phyloP scores from a whole-genome alignment of 2,113 vertebrate genomes.

The Aleadryas rufinucha region DNA sequence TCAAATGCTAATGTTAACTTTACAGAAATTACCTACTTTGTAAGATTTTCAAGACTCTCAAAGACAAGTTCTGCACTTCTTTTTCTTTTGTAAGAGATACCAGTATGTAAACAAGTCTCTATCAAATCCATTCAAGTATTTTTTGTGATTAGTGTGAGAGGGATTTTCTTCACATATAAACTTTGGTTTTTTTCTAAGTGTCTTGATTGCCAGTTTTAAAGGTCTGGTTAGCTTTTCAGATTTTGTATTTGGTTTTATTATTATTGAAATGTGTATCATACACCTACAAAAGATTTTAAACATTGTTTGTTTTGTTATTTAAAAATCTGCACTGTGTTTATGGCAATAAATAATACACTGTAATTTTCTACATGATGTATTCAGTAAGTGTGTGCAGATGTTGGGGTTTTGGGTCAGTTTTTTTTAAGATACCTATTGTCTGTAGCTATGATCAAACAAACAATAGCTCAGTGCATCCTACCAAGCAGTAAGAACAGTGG shows the following conservation, averaged over 20 bases:
- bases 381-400: not conserved
- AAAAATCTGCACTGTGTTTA: not conserved
- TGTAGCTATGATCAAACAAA: not conserved
- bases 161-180: not conserved
- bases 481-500: not conserved
- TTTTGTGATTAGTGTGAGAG: not conserved
- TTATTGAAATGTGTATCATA: not conserved
- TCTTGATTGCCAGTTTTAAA: not conserved
- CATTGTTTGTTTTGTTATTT: not conserved
- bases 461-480: not conserved
- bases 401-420: rapidly evolving
- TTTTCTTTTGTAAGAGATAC: not conserved
- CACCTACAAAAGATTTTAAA: not conserved
- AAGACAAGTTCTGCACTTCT: not conserved
- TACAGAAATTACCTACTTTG: not conserved
- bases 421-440: not conserved
- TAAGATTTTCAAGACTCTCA: not conserved
- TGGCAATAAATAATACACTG: not conserved
- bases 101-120: not conserved
- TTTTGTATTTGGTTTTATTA: not conserved
- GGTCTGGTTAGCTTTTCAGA: not conserved
- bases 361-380: not conserved
- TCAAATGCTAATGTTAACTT: not conserved
- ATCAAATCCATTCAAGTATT: not conserved
- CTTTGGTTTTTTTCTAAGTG: not conserved